Percentiles rank a stretch among this genome's conserved stretches.
Evolutionary conservation across 1,140 invertebrate genomes (phyloP).

Genomic region (Drosophila sturtevanti): DNA sequence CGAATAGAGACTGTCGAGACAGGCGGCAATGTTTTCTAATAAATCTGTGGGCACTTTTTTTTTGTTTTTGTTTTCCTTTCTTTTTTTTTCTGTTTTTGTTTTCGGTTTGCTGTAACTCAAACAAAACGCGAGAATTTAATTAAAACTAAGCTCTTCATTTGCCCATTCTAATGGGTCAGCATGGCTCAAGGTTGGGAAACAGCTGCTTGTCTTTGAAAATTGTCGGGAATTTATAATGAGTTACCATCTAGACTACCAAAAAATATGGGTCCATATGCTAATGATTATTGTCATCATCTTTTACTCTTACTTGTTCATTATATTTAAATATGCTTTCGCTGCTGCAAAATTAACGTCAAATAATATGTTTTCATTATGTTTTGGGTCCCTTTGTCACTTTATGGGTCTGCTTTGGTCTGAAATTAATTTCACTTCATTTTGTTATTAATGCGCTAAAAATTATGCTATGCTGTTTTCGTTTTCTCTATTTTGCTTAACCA

Average conservation of each 20-base stretch:
- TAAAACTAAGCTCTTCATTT: conserved; percentile 65
- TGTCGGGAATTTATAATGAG: conserved; percentile 51
- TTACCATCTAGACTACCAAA: background rate
- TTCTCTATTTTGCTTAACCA: conserved; percentile 7
- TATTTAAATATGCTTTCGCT: conserved; percentile 47
- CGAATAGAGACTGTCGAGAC: conserved; percentile 1
- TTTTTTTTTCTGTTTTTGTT: background rate
- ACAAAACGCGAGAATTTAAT: conserved; percentile 54
- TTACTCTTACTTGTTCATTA: conserved; percentile 49
- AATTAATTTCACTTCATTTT: conserved; percentile 66
- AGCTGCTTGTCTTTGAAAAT: conserved; percentile 29
- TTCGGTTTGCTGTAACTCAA: background rate
- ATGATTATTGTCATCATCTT: conserved; percentile 60
- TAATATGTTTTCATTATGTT: conserved; percentile 65
- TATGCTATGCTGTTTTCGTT: conserved; percentile 36
- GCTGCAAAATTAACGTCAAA: conserved; percentile 50
- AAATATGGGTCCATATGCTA: conserved; percentile 41
- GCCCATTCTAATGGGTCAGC: conserved; percentile 32
- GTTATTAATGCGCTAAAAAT: conserved; percentile 53
- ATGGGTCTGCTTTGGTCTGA: conserved; percentile 22
- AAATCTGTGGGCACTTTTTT: conserved; percentile 44
- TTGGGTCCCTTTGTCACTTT: conserved; percentile 16
- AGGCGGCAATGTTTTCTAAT: conserved; percentile 39
- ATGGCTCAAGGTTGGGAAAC: conserved; percentile 5
- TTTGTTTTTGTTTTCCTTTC: background rate